phyloP scores from a whole-genome alignment of 2,888 invertebrate species.

The Watsonalla cultraria region DNA sequence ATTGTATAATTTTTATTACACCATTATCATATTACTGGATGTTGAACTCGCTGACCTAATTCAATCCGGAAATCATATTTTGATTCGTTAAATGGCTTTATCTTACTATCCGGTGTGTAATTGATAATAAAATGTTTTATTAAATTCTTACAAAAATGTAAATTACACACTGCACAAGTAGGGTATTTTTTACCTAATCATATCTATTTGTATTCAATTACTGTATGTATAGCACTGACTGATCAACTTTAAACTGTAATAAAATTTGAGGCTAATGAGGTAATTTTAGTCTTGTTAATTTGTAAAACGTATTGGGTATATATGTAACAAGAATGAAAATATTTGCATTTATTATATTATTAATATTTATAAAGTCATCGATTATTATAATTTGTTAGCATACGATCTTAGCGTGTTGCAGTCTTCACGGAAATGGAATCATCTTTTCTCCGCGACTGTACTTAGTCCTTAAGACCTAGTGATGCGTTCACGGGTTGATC shows the following conservation, averaged over 20 bases:
- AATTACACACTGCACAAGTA: not conserved
- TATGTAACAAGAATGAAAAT: not conserved
- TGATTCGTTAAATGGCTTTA: slow-evolving; percentile 19
- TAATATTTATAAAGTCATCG: not conserved
- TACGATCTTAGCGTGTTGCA: too few species aligned
- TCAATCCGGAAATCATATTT: slow-evolving; percentile 24
- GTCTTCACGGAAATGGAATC: not conserved
- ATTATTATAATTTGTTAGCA: too few species aligned
- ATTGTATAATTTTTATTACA: not conserved
- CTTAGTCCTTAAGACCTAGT: slow-evolving; percentile 22
- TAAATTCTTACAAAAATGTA: too few species aligned
- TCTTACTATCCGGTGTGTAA: slow-evolving; percentile 4
- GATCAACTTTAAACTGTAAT: too few species aligned
- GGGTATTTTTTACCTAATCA: not conserved
- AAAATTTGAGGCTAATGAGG: too few species aligned
- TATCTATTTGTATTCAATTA: not conserved
- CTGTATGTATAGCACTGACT: too few species aligned
- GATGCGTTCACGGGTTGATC: slow-evolving; percentile 51
- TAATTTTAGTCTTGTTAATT: too few species aligned
- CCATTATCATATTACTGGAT: slow-evolving; percentile 15
- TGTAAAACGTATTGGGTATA: not conserved
- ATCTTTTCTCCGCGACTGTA: slow-evolving; percentile 17
- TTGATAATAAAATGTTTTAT: slow-evolving; percentile 1
- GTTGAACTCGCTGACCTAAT: slow-evolving; percentile 38
- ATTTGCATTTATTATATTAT: not conserved